Percentiles rank a stretch among this genome's conserved stretches.
These are phyloP conservation scores for Charina bottae DNA, from an alignment of 2,113 vertebrate species.

Conservation along the genomic window DNA sequence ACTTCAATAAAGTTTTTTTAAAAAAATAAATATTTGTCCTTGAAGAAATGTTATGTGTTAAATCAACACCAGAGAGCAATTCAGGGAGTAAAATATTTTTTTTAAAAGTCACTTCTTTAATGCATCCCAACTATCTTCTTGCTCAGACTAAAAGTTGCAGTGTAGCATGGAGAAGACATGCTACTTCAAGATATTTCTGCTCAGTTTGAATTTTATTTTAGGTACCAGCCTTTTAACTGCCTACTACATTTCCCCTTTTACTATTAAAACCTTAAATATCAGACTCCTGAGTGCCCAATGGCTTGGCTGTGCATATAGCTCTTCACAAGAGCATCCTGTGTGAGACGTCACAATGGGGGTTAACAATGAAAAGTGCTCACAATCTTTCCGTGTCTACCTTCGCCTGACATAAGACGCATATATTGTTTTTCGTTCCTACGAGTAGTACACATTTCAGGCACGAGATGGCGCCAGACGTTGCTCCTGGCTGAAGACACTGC, in stretches of 20 bases:
- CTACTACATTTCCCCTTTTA: too few species aligned
- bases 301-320: too few species aligned
- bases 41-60: neutral
- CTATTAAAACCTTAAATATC: too few species aligned
- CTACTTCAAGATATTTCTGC: too few species aligned
- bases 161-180: neutral
- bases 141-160: neutral
- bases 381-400: neutral
- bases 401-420: neutral
- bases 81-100: neutral
- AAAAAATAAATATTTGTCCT: neutral
- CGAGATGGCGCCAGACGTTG: slow-evolving; percentile 75
- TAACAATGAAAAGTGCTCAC: neutral
- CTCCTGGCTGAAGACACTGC: slow-evolving; percentile 68
- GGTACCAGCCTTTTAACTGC: too few species aligned
- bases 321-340: too few species aligned
- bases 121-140: too few species aligned
- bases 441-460: slow-evolving; percentile 31
- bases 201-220: too few species aligned
- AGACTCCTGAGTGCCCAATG: too few species aligned
- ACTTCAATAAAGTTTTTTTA: neutral
- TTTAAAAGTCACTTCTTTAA: neutral
- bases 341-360: too few species aligned
- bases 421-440: neutral
- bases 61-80: neutral